Evolutionary conservation across 2,113 vertebrate genomes (phyloP).

Genomic region (Burhinus bistriatus): DNA sequence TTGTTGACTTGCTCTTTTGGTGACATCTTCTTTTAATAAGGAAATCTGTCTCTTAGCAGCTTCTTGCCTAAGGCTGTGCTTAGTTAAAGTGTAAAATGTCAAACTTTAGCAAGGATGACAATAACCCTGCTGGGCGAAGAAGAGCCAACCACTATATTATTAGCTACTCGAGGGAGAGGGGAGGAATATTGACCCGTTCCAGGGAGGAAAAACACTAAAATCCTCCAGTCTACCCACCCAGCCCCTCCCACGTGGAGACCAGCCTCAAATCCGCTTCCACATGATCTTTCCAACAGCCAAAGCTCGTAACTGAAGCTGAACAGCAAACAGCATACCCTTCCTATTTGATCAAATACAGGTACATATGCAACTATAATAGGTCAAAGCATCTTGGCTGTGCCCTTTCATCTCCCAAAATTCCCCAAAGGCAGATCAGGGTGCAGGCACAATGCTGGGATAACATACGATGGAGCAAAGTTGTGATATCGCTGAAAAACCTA

Average conservation of each 20-base stretch:
- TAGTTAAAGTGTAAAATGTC: conserved; percentile 82
- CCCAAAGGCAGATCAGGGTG: neutral
- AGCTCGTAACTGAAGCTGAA: neutral
- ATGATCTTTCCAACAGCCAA: neutral
- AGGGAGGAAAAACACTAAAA: neutral
- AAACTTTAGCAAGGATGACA: conserved; percentile 77
- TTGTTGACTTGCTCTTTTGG: conserved; percentile 79
- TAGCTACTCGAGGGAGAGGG: conserved; percentile 52
- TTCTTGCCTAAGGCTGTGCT: conserved; percentile 75
- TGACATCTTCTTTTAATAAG: conserved; percentile 78
- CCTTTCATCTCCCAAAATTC: neutral
- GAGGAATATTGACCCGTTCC: conserved; percentile 8
- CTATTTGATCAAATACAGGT: neutral
- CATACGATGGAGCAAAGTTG: neutral
- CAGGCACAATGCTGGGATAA: neutral
- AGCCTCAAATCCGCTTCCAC: neutral
- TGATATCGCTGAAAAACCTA: neutral
- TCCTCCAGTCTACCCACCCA: neutral
- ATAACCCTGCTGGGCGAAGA: conserved; percentile 70
- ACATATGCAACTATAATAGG: neutral
- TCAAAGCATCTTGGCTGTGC: rapidly evolving
- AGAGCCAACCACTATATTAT: conserved; percentile 66
- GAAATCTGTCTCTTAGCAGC: conserved; percentile 76
- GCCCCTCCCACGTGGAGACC: neutral
- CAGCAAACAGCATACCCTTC: neutral